A percentile compares a stretch with the other conserved stretches of the same genome.
These are phyloP conservation scores for Catotricha subobsoleta DNA, from an alignment of 2,888 invertebrate species.

Conservation along the genomic window DNA sequence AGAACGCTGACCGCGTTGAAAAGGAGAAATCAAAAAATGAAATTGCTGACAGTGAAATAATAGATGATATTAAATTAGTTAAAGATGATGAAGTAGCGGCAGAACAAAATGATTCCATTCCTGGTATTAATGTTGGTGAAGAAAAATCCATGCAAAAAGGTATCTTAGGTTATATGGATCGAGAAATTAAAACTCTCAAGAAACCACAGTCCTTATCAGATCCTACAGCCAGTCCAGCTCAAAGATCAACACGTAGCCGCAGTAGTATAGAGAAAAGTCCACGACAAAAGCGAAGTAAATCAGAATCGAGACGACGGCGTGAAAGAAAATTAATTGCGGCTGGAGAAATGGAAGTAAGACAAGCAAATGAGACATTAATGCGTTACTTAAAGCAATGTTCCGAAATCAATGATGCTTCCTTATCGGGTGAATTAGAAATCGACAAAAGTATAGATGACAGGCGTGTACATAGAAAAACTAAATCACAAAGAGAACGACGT, in stretches of 20 bases:
- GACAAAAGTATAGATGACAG: slow-evolving; percentile 28
- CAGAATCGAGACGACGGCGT: slow-evolving; percentile 27
- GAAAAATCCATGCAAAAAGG: slow-evolving; percentile 23
- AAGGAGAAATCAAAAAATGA: neutral
- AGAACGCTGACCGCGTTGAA: neutral
- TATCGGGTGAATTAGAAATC: slow-evolving; percentile 29
- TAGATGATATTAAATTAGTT: neutral
- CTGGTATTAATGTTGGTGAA: neutral
- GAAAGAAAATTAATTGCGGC: slow-evolving; percentile 29
- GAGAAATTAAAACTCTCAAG: slow-evolving; percentile 23
- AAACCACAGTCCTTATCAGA: slow-evolving; percentile 28
- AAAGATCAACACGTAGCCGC: slow-evolving; percentile 27
- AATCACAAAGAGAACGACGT: slow-evolving; percentile 28
- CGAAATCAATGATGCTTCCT: slow-evolving; percentile 30
- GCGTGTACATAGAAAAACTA: slow-evolving; percentile 29
- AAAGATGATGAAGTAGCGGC: neutral
- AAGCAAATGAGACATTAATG: slow-evolving; percentile 30
- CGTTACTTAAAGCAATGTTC: slow-evolving; percentile 29
- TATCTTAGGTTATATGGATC: slow-evolving; percentile 28
- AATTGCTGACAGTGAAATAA: neutral
- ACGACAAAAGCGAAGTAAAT: slow-evolving; percentile 29
- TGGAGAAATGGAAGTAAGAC: slow-evolving; percentile 29
- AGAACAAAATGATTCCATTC: neutral
- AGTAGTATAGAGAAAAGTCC: slow-evolving; percentile 30
- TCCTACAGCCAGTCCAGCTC: slow-evolving; percentile 30